Conservation (phyloP, 2,888 invertebrate genomes). For the Lissonota sp. region DNA sequence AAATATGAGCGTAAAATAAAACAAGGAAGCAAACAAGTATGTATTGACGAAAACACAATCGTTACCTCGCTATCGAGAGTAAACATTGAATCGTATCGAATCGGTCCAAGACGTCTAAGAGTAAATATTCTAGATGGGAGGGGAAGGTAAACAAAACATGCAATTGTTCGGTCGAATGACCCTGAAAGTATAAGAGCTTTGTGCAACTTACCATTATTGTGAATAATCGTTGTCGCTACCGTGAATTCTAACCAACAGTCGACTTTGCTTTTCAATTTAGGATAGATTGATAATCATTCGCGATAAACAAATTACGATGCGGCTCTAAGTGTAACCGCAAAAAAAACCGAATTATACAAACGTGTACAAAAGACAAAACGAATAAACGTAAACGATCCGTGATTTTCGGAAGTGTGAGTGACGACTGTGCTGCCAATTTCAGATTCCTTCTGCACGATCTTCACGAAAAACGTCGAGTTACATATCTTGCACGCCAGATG, state of each 20-base stretch:
- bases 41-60: neutral
- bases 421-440: too few relatives aligned
- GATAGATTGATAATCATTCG: neutral
- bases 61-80: neutral
- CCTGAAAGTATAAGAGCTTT: neutral
- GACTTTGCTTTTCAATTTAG: neutral
- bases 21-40: neutral
- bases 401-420: too few relatives aligned
- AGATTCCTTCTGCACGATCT: too few relatives aligned
- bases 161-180: conserved; percentile 3
- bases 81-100: conserved; percentile 18
- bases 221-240: neutral
- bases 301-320: conserved; percentile 40
- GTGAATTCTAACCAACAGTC: neutral
- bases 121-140: conserved; percentile 27
- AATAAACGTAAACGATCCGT: too few relatives aligned
- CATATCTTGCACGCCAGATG: too few relatives aligned
- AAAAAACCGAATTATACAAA: too few relatives aligned
- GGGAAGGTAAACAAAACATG: conserved; percentile 53
- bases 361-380: too few relatives aligned
- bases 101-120: neutral
- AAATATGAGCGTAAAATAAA: neutral
- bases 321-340: conserved; percentile 50
- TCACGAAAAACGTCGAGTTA: too few relatives aligned
- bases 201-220: conserved; percentile 42